phyloP scores from a whole-genome alignment of 2,797 vertebrate genomes.

The Megaceryle alcyon region DNA sequence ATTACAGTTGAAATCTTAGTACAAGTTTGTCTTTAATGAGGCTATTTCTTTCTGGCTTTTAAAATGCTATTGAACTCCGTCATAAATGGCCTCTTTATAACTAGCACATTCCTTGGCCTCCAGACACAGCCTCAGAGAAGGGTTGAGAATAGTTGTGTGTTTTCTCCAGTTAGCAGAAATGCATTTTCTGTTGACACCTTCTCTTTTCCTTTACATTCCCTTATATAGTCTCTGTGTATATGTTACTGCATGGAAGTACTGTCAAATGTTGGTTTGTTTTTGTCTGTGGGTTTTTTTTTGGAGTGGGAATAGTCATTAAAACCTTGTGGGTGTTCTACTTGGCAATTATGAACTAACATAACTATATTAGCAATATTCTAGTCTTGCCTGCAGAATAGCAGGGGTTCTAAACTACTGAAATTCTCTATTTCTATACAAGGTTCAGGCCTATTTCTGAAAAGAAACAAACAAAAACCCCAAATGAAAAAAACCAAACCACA shows the following conservation, averaged over 20 bases:
- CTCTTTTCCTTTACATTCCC: background rate
- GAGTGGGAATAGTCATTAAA: background rate
- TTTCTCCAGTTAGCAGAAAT: constrained; percentile 6
- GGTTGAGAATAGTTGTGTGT: constrained; percentile 43
- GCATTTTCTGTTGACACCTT: background rate
- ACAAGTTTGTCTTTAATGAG: constrained; percentile 17
- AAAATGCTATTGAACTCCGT: constrained; percentile 44
- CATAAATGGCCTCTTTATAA: constrained; percentile 67
- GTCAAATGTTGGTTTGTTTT: background rate
- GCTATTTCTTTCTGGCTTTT: constrained; percentile 44
- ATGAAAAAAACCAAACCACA: too few relatives aligned
- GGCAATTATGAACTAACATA: background rate
- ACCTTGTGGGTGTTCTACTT: background rate
- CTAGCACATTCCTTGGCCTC: constrained; percentile 58
- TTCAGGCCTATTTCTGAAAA: background rate
- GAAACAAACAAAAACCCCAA: too few relatives aligned
- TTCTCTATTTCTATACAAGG: background rate
- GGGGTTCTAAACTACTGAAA: background rate
- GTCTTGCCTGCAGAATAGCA: background rate
- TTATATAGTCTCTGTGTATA: background rate
- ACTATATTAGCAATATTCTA: background rate
- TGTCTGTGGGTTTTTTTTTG: background rate
- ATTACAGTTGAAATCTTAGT: background rate
- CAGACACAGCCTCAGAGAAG: constrained; percentile 38
- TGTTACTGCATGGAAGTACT: background rate